phyloP scores from a whole-genome alignment of 2,797 vertebrate species.

The Peromyscus attwateri region DNA sequence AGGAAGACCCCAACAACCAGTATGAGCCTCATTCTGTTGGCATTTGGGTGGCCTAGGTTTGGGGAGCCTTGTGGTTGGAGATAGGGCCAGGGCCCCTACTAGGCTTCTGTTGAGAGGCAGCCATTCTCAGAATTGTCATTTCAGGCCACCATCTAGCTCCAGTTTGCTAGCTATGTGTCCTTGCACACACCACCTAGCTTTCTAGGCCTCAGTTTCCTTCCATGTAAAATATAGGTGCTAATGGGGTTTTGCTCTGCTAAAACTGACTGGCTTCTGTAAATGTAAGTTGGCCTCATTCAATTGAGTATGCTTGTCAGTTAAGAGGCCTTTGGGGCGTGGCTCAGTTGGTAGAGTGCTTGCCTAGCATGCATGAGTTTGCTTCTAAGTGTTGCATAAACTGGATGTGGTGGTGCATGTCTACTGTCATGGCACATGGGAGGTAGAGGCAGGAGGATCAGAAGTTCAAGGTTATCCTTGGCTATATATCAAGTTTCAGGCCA shows the following conservation, averaged over 20 bases:
- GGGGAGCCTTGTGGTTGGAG: neutral
- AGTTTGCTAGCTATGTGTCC: neutral
- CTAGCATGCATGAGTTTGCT: neutral
- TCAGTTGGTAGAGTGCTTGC: neutral
- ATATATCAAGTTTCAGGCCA: neutral
- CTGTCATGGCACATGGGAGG: neutral
- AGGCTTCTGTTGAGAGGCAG: neutral
- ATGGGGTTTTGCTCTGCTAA: neutral
- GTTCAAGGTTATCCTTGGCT: neutral
- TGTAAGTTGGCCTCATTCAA: neutral
- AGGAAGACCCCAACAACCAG: neutral
- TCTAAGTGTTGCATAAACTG: neutral
- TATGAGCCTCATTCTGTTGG: neutral
- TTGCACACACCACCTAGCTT: neutral
- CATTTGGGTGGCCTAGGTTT: neutral
- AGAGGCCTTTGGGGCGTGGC: neutral
- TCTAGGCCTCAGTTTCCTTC: constrained; percentile 31
- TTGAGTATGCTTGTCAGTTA: neutral
- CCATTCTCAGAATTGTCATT: neutral
- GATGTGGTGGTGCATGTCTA: neutral
- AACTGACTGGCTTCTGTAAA: neutral
- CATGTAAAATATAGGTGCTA: neutral
- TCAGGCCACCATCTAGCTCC: neutral
- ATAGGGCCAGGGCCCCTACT: neutral
- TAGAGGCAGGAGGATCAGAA: neutral